These are phyloP conservation scores for Lethrus apterus DNA, from an alignment of 1,140 invertebrate genomes.

Conservation along the genomic window DNA sequence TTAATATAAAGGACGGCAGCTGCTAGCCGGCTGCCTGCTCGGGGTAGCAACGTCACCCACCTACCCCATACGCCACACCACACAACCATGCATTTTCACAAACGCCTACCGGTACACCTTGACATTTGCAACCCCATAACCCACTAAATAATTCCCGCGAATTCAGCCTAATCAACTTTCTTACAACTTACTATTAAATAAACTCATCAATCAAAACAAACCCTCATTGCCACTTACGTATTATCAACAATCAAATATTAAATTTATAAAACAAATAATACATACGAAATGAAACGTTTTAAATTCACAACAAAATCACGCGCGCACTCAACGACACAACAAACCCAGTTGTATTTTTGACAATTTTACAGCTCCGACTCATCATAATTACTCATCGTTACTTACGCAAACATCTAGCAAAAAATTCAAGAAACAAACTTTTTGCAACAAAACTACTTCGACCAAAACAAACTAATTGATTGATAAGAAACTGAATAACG, in stretches of 20 bases:
- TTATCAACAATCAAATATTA: not conserved
- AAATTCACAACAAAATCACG: not conserved
- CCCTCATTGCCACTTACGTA: too few relatives aligned
- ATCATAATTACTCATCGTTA: too few relatives aligned
- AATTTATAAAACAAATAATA: not conserved
- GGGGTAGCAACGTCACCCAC: slow-evolving; percentile 21
- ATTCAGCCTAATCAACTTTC: too few relatives aligned
- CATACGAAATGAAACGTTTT: not conserved
- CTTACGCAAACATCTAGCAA: too few relatives aligned
- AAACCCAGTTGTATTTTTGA: too few relatives aligned
- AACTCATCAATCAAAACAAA: not conserved
- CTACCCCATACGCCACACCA: slow-evolving; percentile 24
- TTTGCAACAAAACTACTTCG: too few relatives aligned
- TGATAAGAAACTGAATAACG: too few relatives aligned
- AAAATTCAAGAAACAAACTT: too few relatives aligned
- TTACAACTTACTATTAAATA: not conserved
- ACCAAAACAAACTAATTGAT: too few relatives aligned
- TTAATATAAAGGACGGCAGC: slow-evolving; percentile 37
- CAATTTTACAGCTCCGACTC: too few relatives aligned
- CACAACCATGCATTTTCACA: slow-evolving; percentile 9
- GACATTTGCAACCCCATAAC: slow-evolving; percentile 12
- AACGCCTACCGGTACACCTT: slow-evolving; percentile 7
- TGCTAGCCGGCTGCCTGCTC: slow-evolving; percentile 32
- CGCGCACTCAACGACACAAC: too few relatives aligned
- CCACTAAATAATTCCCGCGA: slow-evolving; percentile 3